Conservation (phyloP, 1,140 invertebrate genomes). For the Sycophila sp. region DNA sequence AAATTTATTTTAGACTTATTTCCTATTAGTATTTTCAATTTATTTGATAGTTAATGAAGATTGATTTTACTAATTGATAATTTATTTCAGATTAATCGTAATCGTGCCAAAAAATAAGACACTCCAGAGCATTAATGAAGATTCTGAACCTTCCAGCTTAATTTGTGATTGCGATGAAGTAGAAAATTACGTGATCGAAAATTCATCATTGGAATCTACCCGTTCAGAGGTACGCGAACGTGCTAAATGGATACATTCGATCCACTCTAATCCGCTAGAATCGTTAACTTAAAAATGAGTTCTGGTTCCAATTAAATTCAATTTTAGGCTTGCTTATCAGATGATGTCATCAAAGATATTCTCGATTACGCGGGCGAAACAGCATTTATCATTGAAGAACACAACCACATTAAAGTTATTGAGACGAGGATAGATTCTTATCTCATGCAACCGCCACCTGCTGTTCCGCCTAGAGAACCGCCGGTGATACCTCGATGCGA, state of each 20-base stretch:
- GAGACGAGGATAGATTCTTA: slow-evolving; percentile 48
- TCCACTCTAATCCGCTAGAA: too few relatives aligned
- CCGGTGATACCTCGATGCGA: slow-evolving; percentile 39
- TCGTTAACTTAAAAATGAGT: too few relatives aligned
- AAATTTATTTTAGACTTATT: not conserved
- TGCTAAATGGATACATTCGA: too few relatives aligned
- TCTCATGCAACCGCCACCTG: slow-evolving; percentile 45
- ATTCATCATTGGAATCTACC: too few relatives aligned
- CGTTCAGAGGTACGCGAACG: too few relatives aligned
- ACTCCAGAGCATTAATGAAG: too few relatives aligned
- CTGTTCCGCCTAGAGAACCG: slow-evolving; percentile 37
- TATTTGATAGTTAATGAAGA: not conserved
- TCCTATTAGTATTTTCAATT: not conserved
- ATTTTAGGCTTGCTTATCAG: slow-evolving; percentile 13
- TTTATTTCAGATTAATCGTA: slow-evolving; percentile 3
- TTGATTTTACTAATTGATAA: too few relatives aligned
- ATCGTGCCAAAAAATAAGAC: slow-evolving; percentile 2
- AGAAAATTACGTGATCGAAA: too few relatives aligned
- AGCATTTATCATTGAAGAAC: slow-evolving; percentile 46
- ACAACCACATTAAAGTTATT: slow-evolving; percentile 39
- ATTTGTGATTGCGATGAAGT: too few relatives aligned
- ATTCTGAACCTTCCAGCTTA: too few relatives aligned
- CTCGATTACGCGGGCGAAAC: slow-evolving; percentile 48
- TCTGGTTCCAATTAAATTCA: too few relatives aligned
- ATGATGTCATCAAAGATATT: slow-evolving; percentile 45